Percentiles rank a stretch among this genome's conserved stretches.
These are phyloP conservation scores for Lepidocyrtinus sp. DNA, from an alignment of 2,888 invertebrate genomes.

Conservation along the genomic window DNA sequence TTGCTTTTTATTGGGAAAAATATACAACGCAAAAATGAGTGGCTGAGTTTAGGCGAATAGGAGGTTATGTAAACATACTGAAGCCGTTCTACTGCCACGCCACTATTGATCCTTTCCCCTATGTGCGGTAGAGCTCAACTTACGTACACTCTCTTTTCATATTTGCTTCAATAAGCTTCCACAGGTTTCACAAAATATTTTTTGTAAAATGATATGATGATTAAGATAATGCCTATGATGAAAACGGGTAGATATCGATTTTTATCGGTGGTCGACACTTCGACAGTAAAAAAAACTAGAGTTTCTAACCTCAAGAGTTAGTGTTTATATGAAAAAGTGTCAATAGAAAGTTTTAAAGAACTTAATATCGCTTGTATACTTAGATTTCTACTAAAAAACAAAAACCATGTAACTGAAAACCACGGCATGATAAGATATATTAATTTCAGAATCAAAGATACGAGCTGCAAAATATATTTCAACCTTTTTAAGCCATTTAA, in stretches of 20 bases:
- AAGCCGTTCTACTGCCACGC: neutral
- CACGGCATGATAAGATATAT: neutral
- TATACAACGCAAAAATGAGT: conserved; percentile 1
- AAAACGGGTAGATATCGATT: conserved; percentile 44
- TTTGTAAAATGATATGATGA: conserved; percentile 9
- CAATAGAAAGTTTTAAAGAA: neutral
- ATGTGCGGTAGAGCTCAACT: neutral
- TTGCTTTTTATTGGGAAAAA: neutral
- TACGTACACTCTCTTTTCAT: neutral
- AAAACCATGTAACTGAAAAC: too few species aligned
- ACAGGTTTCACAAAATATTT: neutral
- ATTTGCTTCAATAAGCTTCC: neutral
- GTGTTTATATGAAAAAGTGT: neutral
- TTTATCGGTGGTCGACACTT: conserved; percentile 13
- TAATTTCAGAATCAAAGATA: neutral
- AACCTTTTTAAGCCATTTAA: too few species aligned
- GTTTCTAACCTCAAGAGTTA: neutral
- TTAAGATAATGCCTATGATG: conserved; percentile 25
- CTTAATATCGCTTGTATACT: neutral
- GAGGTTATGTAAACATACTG: neutral
- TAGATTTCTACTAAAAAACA: neutral
- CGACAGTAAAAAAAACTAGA: neutral
- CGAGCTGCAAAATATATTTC: neutral
- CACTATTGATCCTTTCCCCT: conserved; percentile 8
- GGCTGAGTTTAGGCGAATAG: neutral